Conservation (phyloP, 2,113 vertebrate species). For the Nothocercus nigrocapillus region DNA sequence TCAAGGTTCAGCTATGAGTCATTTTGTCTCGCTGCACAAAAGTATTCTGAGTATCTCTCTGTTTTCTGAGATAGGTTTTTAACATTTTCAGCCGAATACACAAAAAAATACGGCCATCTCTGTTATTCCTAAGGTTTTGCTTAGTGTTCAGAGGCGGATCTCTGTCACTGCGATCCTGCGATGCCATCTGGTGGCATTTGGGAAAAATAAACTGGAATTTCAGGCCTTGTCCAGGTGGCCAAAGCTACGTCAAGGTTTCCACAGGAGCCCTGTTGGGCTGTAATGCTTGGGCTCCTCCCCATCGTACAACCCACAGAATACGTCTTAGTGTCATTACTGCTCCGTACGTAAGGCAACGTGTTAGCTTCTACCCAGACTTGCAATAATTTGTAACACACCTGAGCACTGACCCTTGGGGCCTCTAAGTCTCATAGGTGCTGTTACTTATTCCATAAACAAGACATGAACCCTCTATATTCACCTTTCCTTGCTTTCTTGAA, state of each 20-base stretch:
- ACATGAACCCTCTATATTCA: neutral
- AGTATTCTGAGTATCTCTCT: neutral
- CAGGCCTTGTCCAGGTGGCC: fast-evolving
- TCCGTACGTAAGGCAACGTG: no score
- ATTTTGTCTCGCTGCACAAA: neutral
- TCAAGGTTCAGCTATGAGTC: neutral
- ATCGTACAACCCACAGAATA: fast-evolving
- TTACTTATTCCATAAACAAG: no score
- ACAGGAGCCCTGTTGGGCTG: fast-evolving
- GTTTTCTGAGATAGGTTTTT: neutral
- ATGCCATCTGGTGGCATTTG: conserved; percentile 68
- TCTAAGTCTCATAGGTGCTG: no score
- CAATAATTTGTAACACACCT: no score
- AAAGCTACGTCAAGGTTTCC: fast-evolving
- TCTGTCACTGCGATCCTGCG: neutral
- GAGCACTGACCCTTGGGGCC: no score
- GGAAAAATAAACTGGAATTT: neutral
- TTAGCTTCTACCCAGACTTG: no score
- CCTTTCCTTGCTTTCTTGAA: neutral
- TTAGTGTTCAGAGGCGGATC: neutral
- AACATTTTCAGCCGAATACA: neutral
- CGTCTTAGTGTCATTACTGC: no score
- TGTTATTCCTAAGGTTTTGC: neutral
- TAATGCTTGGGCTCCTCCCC: neutral
- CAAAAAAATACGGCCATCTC: fast-evolving